A percentile compares a stretch with the other conserved stretches of the same genome.
Conservation (phyloP, 2,888 invertebrate species). For the Scaptomyza cyrtandrae region DNA sequence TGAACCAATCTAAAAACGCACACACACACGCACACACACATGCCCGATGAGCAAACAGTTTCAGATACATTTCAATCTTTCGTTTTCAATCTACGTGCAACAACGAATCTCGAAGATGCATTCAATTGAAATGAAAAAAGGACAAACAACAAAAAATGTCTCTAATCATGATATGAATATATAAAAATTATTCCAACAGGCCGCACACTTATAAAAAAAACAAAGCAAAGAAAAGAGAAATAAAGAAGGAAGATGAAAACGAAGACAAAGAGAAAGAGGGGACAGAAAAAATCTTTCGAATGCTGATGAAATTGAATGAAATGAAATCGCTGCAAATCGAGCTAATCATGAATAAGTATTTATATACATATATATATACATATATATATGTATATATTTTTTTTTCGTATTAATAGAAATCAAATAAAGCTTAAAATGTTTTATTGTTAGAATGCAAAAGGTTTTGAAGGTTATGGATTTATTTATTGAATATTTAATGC, state of each 20-base stretch:
- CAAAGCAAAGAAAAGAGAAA: background rate
- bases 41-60: constrained; percentile 36
- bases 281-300: constrained; percentile 26
- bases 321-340: background rate
- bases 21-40: constrained; percentile 24
- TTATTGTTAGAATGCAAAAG: too few species aligned
- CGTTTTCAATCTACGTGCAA: constrained; percentile 61
- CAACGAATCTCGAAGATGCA: constrained; percentile 60
- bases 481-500: too few species aligned
- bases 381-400: too few species aligned
- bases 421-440: background rate
- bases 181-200: constrained; percentile 50
- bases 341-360: background rate
- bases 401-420: background rate
- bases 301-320: constrained; percentile 45
- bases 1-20: constrained; percentile 40
- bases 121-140: constrained; percentile 71
- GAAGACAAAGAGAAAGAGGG: background rate
- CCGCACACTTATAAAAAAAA: background rate
- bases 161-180: constrained; percentile 72
- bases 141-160: constrained; percentile 35
- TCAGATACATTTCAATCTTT: constrained; percentile 76
- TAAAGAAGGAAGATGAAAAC: background rate
- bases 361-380: too few species aligned
- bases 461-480: too few species aligned